These are phyloP conservation scores for Lasiommata megera DNA, from an alignment of 2,888 invertebrate genomes.

Conservation along the genomic window DNA sequence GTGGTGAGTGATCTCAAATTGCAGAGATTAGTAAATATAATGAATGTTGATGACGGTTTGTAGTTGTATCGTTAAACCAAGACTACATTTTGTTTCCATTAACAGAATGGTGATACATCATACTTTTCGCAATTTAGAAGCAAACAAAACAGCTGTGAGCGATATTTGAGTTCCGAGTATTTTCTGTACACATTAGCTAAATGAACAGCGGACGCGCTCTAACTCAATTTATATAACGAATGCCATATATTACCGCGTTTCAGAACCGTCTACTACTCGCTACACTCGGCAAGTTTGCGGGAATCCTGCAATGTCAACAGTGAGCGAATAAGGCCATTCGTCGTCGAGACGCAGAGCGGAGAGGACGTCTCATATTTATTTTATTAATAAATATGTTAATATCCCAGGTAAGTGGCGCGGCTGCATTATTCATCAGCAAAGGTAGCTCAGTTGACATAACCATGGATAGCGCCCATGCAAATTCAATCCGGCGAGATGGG, in stretches of 20 bases:
- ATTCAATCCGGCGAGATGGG: constrained; percentile 77
- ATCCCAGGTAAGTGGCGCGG: constrained; percentile 71
- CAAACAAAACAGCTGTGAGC: constrained; percentile 28
- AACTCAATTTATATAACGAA: constrained; percentile 79
- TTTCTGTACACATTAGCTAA: constrained; percentile 71
- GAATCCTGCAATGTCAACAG: constrained; percentile 59
- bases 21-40: no score
- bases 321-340: constrained; percentile 47
- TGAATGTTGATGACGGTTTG: no score
- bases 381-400: constrained; percentile 82
- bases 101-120: background rate
- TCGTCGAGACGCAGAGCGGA: constrained; percentile 41
- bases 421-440: constrained; percentile 76
- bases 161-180: constrained; percentile 58
- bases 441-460: constrained; percentile 78
- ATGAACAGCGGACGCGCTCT: constrained; percentile 67
- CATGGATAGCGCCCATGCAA: constrained; percentile 77
- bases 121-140: constrained; percentile 4
- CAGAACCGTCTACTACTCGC: constrained; percentile 62
- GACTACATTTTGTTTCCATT: no score
- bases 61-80: no score
- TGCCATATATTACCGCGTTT: constrained; percentile 73
- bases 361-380: constrained; percentile 76
- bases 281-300: constrained; percentile 55
- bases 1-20: no score